Evolutionary conservation across 2,113 vertebrate genomes (phyloP), one percentile per base, ranked within the genome.

Genomic region (Platycercus adscitus): DNA sequence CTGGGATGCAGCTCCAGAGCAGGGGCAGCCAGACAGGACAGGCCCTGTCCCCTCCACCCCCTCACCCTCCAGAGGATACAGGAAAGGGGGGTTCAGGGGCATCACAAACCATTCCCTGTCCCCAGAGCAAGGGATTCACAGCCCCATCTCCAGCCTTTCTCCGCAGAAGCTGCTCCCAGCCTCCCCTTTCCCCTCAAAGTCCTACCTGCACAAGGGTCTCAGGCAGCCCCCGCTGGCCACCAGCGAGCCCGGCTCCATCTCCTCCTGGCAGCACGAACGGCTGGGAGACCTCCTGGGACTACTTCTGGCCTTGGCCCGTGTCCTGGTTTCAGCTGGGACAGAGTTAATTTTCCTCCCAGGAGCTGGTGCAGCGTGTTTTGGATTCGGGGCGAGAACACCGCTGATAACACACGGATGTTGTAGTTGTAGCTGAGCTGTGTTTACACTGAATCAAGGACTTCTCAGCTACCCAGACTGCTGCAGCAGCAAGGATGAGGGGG

Each of bases 141-240:
- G n/a, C 44, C 37, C 55, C 24, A 21, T 26, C 33, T 66, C 61
- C 79, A 47, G 41, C 60, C 29, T 11, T 2, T 6, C n/a, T 24
- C 18, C 41, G 24, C 8, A 10, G 47, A 33, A 73, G 14, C 64
- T 21, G 47, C 50, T 77, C 52, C 50, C 81, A 20, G 26, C 24
- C 24, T 10, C 10, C 4, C 39, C 13, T n/a, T 23, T 10, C 6
- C 7, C 4, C 21, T 29, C 39, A 5, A 11, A 26, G 10, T 21
- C 64, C 16, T 96, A 98, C 98, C 98, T 97, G 98, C 98, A 97
- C 19, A 75, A 69, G 44, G 89, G 83, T 60, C 95, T 96, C 81
- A 10, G 10, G 5, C 23, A 44, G 39, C 33, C 19, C 5, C 44
- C 78, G 11, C 46, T 71, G 19, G 26, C 80, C 41, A 66, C 28